These are phyloP conservation scores for Panulirus ornatus DNA, from an alignment of 1,140 invertebrate species.

Conservation along the genomic window DNA sequence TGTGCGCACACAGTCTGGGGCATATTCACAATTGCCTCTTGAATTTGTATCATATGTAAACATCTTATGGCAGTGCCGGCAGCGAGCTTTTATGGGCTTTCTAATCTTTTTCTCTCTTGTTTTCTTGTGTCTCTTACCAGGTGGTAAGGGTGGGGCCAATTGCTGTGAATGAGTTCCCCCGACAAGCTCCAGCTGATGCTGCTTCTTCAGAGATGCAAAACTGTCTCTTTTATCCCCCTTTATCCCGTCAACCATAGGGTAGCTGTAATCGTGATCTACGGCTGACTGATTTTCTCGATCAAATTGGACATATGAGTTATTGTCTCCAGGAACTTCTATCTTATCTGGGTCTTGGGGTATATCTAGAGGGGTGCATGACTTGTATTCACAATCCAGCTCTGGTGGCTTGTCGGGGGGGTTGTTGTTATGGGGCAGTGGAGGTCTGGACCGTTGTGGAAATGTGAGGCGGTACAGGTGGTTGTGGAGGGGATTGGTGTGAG, in stretches of 20 bases:
- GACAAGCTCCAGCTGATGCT: conserved; percentile 65
- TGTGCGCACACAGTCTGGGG: conserved; percentile 89
- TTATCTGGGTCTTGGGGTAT: conserved; percentile 75
- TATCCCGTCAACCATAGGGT: conserved; percentile 85
- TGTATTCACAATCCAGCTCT: conserved; percentile 53
- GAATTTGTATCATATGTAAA: conserved; percentile 87
- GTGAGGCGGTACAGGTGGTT: conserved; percentile 80
- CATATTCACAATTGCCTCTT: conserved; percentile 91
- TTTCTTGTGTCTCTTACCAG: conserved; percentile 78
- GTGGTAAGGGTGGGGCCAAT: conserved; percentile 33
- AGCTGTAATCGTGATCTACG: conserved; percentile 85
- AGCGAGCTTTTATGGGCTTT: conserved; percentile 75
- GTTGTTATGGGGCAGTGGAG: conserved; percentile 67
- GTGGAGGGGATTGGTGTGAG: conserved; percentile 76
- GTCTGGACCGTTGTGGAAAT: conserved; percentile 77
- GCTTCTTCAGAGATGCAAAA: conserved; percentile 72
- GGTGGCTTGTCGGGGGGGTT: conserved; percentile 66
- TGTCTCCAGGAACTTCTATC: conserved; percentile 79
- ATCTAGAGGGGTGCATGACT: conserved; percentile 49
- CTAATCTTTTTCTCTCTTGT: conserved; percentile 77
- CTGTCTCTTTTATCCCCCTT: conserved; percentile 71
- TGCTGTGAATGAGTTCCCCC: conserved; percentile 61
- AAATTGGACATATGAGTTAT: conserved; percentile 92
- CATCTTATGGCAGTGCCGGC: conserved; percentile 80
- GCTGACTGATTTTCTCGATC: conserved; percentile 79